Evolutionary conservation across 2,888 invertebrate species (phyloP).

Genomic region (Rhamphomyia laevipes): DNA sequence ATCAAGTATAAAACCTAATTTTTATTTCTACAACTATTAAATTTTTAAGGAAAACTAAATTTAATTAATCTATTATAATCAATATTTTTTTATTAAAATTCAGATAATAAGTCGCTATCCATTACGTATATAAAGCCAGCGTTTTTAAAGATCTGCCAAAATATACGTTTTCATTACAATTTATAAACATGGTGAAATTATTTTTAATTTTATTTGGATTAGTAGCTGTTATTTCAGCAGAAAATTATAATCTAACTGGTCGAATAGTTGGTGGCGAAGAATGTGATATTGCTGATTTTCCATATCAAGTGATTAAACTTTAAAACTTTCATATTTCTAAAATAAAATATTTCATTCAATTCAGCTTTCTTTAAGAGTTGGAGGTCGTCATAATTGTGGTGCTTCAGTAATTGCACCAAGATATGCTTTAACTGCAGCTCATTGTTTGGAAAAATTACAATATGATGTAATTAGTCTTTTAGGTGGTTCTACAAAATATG

Average conservation of each 20-base stretch:
- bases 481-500: constrained; percentile 9
- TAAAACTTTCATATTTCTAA: background rate
- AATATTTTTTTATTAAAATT: too few species aligned
- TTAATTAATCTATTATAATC: too few species aligned
- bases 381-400: constrained; percentile 13
- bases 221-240: background rate
- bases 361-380: constrained; percentile 10
- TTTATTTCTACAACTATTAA: too few species aligned
- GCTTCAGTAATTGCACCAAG: constrained; percentile 10
- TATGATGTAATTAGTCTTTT: constrained; percentile 7
- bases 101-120: too few species aligned
- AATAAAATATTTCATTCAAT: background rate
- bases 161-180: too few species aligned
- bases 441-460: constrained; percentile 9
- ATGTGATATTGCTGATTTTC: constrained; percentile 7
- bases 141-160: too few species aligned
- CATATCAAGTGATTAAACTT: constrained; percentile 10
- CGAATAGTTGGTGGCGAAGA: constrained; percentile 7
- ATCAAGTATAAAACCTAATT: too few species aligned
- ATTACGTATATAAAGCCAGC: too few species aligned
- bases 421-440: constrained; percentile 14
- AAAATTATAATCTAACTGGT: background rate
- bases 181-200: too few species aligned
- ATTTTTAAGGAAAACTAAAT: too few species aligned
- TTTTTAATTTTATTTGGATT: too few species aligned